These are phyloP conservation scores for Agrochola litura DNA, from an alignment of 2,888 invertebrate species.

Conservation along the genomic window DNA sequence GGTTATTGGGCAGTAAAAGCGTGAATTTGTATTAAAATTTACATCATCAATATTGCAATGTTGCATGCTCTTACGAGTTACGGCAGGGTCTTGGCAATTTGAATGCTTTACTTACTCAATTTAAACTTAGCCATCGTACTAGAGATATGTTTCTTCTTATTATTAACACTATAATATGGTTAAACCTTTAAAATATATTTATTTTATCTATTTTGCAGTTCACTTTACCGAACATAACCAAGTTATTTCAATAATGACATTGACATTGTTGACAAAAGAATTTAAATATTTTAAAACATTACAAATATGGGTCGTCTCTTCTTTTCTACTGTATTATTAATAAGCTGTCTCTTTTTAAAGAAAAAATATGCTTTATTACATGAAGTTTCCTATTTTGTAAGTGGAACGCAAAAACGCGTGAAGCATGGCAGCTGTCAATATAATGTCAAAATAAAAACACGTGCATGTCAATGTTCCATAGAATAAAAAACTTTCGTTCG, in stretches of 20 bases:
- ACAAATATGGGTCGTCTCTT: not conserved
- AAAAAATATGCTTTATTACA: not conserved
- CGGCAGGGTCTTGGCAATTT: not conserved
- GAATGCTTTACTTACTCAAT: conserved; percentile 79
- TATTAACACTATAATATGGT: conserved; percentile 15
- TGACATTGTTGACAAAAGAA: conserved; percentile 6
- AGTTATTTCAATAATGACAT: conserved; percentile 12
- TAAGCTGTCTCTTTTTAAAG: conserved; percentile 3
- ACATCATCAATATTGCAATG: not conserved
- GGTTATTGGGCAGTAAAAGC: not conserved
- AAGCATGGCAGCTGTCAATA: conserved; percentile 41
- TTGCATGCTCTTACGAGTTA: conserved; percentile 12
- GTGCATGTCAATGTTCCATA: conserved; percentile 37
- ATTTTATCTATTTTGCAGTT: not conserved
- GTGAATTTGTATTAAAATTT: not conserved
- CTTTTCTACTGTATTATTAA: accelerated
- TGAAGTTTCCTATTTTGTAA: accelerated
- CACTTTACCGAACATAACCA: conserved; percentile 44
- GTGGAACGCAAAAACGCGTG: conserved; percentile 21
- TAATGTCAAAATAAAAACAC: conserved; percentile 50
- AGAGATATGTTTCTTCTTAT: conserved; percentile 15
- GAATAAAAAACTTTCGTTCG: conserved; percentile 12
- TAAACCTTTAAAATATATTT: not conserved
- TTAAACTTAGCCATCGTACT: conserved; percentile 84
- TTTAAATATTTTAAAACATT: not conserved